Evolutionary conservation across 2,888 invertebrate species (phyloP).

Genomic region (Conops quadrifasciatus): DNA sequence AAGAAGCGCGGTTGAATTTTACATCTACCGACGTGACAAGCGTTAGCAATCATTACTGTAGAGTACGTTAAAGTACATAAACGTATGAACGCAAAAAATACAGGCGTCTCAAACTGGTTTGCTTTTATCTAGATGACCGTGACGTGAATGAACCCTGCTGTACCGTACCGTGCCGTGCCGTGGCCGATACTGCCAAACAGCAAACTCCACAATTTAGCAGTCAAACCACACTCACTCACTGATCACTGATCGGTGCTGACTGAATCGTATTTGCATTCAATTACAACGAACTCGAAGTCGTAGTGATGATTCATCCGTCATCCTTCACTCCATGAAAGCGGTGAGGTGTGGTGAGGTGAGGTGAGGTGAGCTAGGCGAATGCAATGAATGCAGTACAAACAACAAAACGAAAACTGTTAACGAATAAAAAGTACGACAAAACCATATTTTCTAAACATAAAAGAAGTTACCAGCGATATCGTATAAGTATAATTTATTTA

Average conservation of each 20-base stretch:
- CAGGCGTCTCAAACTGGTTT: neutral
- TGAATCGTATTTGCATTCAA: neutral
- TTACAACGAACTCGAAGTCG: neutral
- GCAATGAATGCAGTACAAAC: too few relatives aligned
- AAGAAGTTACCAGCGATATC: too few relatives aligned
- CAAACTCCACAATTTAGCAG: neutral
- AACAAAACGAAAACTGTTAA: too few relatives aligned
- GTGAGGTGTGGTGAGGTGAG: neutral
- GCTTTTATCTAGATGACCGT: slow-evolving; percentile 32
- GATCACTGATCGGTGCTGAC: neutral
- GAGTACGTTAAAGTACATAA: too few relatives aligned
- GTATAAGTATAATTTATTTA: too few relatives aligned
- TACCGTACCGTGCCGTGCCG: neutral
- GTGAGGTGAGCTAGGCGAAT: neutral
- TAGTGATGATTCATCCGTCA: neutral
- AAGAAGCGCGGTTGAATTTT: too few relatives aligned
- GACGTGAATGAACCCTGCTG: slow-evolving; percentile 38
- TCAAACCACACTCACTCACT: neutral
- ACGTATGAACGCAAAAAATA: too few relatives aligned
- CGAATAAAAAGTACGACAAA: too few relatives aligned
- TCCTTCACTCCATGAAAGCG: neutral
- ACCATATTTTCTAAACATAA: too few relatives aligned
- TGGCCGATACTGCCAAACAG: neutral
- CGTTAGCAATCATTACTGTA: too few relatives aligned
- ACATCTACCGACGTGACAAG: too few relatives aligned